Percentiles rank a stretch among this genome's conserved stretches.
These are phyloP conservation scores for Seriola aureovittata DNA, from an alignment of 2,113 vertebrate genomes.

Conservation along the genomic window DNA sequence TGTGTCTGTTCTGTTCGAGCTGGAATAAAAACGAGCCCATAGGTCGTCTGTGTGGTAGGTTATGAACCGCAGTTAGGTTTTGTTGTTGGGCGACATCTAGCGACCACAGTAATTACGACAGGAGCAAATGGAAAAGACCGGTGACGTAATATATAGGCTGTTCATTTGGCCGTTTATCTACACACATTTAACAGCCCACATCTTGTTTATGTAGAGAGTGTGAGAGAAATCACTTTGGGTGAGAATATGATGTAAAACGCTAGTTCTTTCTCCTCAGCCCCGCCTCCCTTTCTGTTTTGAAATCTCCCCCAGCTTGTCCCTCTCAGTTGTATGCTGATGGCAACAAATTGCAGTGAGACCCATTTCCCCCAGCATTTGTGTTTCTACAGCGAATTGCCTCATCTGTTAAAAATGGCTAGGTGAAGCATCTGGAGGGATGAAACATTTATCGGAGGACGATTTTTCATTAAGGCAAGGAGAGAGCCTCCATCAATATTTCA, in stretches of 20 bases:
- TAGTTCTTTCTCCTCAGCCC: not conserved
- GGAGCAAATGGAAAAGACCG: too few species aligned
- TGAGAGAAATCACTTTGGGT: not conserved
- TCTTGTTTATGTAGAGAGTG: slow-evolving; percentile 15
- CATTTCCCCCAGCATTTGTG: slow-evolving; percentile 66
- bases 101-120: too few species aligned
- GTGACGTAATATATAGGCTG: too few species aligned
- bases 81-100: too few species aligned
- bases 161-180: not conserved
- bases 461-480: slow-evolving; percentile 87
- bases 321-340: slow-evolving; percentile 15
- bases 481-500: slow-evolving; percentile 91
- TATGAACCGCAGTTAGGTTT: too few species aligned
- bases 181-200: not conserved
- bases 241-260: not conserved
- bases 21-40: too few species aligned
- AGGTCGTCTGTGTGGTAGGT: too few species aligned
- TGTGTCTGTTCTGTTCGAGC: too few species aligned
- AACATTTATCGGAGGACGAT: slow-evolving; percentile 87
- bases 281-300: slow-evolving; percentile 4
- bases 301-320: slow-evolving; percentile 22
- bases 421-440: slow-evolving; percentile 86
- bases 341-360: slow-evolving; percentile 49
- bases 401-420: slow-evolving; percentile 78
- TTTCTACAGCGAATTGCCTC: slow-evolving; percentile 66